These are phyloP conservation scores for Calephelis virginiensis DNA, from an alignment of 1,140 invertebrate genomes.

Conservation along the genomic window DNA sequence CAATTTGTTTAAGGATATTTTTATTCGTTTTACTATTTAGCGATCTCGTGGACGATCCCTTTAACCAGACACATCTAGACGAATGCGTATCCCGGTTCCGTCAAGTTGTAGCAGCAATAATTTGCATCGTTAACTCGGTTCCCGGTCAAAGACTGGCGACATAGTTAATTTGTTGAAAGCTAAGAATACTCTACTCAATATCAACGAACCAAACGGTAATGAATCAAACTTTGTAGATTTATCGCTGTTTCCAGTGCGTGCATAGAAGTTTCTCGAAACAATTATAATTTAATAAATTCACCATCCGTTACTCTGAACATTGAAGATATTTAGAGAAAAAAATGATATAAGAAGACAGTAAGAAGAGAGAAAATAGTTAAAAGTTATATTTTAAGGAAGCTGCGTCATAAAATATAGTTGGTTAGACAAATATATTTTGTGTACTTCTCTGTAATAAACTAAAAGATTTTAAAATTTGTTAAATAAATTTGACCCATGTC, in stretches of 20 bases:
- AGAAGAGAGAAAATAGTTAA: no score
- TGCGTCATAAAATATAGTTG: neutral
- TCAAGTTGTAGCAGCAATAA: slow-evolving; percentile 5
- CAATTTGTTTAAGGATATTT: no score
- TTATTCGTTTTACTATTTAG: no score
- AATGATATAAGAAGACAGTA: no score
- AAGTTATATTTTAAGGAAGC: no score
- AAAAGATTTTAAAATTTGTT: no score
- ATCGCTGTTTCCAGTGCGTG: neutral
- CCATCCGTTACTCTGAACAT: no score
- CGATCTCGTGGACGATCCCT: neutral
- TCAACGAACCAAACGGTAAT: neutral
- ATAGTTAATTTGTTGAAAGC: neutral
- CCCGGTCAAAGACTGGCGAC: slow-evolving; percentile 8
- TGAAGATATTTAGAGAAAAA: no score
- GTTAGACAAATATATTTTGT: no score
- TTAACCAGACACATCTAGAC: neutral
- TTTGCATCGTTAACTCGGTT: slow-evolving; percentile 10
- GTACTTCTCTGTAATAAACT: no score
- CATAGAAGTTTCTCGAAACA: neutral
- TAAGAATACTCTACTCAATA: slow-evolving; percentile 5
- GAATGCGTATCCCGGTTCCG: neutral
- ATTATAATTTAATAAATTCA: neutral
- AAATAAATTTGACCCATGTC: no score
- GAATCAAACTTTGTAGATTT: neutral